phyloP scores from a whole-genome alignment of 2,797 vertebrate species.

The Scomberomorus guttatus region DNA sequence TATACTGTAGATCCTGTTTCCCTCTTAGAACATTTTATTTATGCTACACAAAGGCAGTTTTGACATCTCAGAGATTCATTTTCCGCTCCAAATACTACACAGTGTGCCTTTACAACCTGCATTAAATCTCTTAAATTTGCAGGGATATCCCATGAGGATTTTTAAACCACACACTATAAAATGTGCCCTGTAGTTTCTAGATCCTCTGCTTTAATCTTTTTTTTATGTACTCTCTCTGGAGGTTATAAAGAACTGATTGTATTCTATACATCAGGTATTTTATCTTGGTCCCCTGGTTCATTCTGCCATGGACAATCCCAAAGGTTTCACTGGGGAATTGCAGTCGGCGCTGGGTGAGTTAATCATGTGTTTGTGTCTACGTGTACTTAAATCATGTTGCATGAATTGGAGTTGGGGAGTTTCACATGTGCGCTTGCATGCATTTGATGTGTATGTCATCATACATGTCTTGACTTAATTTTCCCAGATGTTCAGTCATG shows the following conservation, averaged over 20 bases:
- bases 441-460: conserved; percentile 52
- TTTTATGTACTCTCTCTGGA: conserved; percentile 11
- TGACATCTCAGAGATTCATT: conserved; percentile 37
- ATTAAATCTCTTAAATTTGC: conserved; percentile 32
- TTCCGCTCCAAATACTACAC: conserved; percentile 9
- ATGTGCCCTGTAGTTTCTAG: not conserved
- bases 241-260: conserved; percentile 31
- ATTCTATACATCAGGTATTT: conserved; percentile 50
- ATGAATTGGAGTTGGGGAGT: not conserved
- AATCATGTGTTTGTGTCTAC: conserved; percentile 1
- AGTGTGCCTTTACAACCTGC: conserved; percentile 30
- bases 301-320: conserved; percentile 69
- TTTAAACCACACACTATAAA: conserved; percentile 61
- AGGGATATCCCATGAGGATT: conserved; percentile 19
- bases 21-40: conserved; percentile 24
- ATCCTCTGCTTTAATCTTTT: conserved; percentile 16
- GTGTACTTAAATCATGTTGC: conserved; percentile 26
- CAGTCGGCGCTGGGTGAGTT: conserved; percentile 83
- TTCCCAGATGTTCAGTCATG: conserved; percentile 84
- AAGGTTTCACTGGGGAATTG: conserved; percentile 80
- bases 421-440: conserved; percentile 34
- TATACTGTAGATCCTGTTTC: not conserved
- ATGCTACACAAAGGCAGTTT: conserved; percentile 14
- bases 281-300: conserved; percentile 60
- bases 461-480: conserved; percentile 27